Base-by-base conservation (phyloP, 1,140 invertebrate genomes). In the Colletes latitarsis region DNA sequence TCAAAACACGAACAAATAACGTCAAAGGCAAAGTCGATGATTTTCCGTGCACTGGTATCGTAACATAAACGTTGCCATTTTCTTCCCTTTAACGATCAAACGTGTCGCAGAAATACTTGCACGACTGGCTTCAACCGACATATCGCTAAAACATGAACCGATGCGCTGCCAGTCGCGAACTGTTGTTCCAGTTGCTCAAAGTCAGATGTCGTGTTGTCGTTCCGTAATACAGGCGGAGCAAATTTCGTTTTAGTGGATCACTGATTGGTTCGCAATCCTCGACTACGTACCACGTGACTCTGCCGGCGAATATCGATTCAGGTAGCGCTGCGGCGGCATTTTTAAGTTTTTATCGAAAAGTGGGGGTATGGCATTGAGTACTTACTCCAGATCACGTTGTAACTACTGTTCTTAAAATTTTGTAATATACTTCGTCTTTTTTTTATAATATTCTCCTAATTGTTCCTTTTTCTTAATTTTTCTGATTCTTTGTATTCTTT, bases 291-390 rank as follows among this genome's bases (percentile, higher is more conserved):
- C 95, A 96, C 95, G 95, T 95, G 95, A 95, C 92, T 92, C 58
- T 74, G 83, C 85, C 90, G 94, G 93, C 92, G 93, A 94, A 94
- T 96, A 96, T 96, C 95, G 95, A 96, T 96, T 96, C 95, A 95
- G 94, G 95, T 94, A 88, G 94, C 94, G 93, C 93, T 94, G 95
- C 95, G 95, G 95, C 95, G 95, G 95, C 95, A 96, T 96, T 96
- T 96, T 96, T 96, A 96, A 96, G 94, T 96, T 96, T 93, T 92
- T 91, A 89, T 85, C 77, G 62, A 72, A 66, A 63, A 86, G 85
- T 88, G 92, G 89, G 90, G 90, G 88, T 49, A 70, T 17, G 17
- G 53, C 46, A 88, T 86, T 68, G 84, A 82, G 74, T 81, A 87
- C 77, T 9, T 30, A 30, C 30, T 88, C 88, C 86, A 57, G 82